phyloP scores from a whole-genome alignment of 1,140 invertebrate genomes.

The Ladona fulva region DNA sequence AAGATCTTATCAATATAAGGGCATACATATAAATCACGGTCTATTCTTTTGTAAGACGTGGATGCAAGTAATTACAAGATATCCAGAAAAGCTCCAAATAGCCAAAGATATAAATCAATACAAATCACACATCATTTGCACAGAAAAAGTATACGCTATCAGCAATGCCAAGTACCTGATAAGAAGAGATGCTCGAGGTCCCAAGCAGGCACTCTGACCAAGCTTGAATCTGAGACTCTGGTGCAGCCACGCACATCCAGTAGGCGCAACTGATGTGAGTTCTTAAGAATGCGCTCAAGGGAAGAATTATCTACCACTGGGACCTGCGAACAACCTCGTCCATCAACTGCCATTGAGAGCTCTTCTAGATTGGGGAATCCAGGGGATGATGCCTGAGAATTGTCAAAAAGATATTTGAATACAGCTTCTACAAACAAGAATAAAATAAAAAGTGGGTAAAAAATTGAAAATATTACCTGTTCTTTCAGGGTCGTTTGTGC shows the following conservation, averaged over 20 bases:
- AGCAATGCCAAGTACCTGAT: conserved; percentile 46
- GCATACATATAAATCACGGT: too few relatives aligned
- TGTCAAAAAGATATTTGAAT: conserved; percentile 2
- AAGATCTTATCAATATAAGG: too few relatives aligned
- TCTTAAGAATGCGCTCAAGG: conserved; percentile 64
- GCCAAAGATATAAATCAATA: too few relatives aligned
- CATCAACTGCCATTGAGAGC: conserved; percentile 56
- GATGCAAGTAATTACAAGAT: too few relatives aligned
- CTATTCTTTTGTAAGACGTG: too few relatives aligned
- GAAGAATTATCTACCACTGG: conserved; percentile 60
- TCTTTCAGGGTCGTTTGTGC: conserved; percentile 56
- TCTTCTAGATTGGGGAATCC: conserved; percentile 74
- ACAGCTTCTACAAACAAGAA: too few relatives aligned
- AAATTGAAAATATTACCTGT: conserved; percentile 44
- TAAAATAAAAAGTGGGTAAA: conserved; percentile 12
- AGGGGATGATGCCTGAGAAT: conserved; percentile 54
- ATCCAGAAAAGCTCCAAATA: too few relatives aligned
- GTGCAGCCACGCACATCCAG: conserved; percentile 71
- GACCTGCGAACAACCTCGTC: conserved; percentile 39
- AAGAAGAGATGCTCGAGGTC: conserved; percentile 75
- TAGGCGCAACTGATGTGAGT: conserved; percentile 58
- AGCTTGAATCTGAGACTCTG: conserved; percentile 62
- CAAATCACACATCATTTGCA: too few relatives aligned
- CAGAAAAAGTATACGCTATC: too few relatives aligned
- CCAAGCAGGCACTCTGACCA: conserved; percentile 70